Conservation (phyloP, 53 echinoderm and acorn worm species). For the Hippasteria phrygiana region DNA sequence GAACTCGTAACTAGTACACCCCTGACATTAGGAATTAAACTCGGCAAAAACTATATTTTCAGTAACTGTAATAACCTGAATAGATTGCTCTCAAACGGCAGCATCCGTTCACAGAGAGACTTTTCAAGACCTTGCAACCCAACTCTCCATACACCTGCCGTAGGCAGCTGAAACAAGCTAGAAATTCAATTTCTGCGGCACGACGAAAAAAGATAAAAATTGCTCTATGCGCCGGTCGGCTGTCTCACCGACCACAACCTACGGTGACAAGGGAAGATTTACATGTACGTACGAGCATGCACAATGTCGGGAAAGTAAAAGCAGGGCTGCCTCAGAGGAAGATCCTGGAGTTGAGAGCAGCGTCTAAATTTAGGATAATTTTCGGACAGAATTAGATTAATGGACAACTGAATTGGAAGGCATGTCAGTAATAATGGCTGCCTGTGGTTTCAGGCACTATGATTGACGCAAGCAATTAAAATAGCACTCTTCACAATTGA, state of each 20-base stretch:
- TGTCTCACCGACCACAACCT: background rate
- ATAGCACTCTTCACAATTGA: background rate
- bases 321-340: background rate
- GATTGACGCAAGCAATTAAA: background rate
- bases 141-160: background rate
- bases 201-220: background rate
- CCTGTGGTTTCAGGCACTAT: background rate
- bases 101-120: background rate
- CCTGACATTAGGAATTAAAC: too few relatives aligned
- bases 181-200: slow-evolving; percentile 1
- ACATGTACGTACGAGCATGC: background rate
- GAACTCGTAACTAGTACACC: too few relatives aligned
- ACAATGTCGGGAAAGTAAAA: too few relatives aligned
- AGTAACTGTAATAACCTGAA: background rate
- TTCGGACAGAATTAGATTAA: background rate
- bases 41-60: background rate
- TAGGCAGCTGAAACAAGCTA: slow-evolving; percentile 2
- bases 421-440: background rate
- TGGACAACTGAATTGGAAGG: background rate
- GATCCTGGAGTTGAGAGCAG: background rate
- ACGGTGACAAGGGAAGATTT: background rate
- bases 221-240: background rate
- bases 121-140: background rate
- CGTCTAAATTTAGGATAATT: background rate
- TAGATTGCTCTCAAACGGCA: background rate